These are phyloP conservation scores for Euclidia mi DNA, from an alignment of 2,888 invertebrate genomes.

Conservation along the genomic window DNA sequence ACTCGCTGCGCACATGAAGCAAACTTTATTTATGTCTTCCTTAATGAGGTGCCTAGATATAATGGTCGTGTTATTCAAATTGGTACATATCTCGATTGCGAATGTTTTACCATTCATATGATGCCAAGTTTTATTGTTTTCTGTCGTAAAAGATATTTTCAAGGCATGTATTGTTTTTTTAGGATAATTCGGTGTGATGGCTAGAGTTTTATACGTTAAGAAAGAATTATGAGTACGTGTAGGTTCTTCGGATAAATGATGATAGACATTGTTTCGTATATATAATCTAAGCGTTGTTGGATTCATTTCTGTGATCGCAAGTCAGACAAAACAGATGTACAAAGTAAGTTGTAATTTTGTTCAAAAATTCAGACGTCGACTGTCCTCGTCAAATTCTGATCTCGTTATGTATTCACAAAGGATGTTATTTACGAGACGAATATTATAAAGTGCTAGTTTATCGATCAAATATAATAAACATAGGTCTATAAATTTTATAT, in stretches of 20 bases:
- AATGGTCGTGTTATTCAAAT: conserved; percentile 61
- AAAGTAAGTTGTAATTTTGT: conserved; percentile 1
- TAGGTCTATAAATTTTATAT: not conserved
- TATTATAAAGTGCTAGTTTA: conserved; percentile 18
- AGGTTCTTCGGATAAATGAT: not conserved
- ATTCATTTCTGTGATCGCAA: not conserved
- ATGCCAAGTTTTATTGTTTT: conserved; percentile 53
- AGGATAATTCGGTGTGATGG: conserved; percentile 21
- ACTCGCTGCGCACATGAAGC: conserved; percentile 55
- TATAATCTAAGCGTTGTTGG: not conserved
- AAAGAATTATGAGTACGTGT: not conserved
- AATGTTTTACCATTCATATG: conserved; percentile 62
- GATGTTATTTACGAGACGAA: conserved; percentile 13
- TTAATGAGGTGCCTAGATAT: conserved; percentile 61
- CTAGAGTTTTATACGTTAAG: not conserved
- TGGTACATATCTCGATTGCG: conserved; percentile 58
- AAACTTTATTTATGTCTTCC: conserved; percentile 59
- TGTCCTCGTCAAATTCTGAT: conserved; percentile 1
- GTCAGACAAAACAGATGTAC: conserved; percentile 10
- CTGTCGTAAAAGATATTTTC: conserved; percentile 36
- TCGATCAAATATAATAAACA: conserved; percentile 20
- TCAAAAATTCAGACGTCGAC: conserved; percentile 22
- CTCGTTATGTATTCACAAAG: conserved; percentile 42
- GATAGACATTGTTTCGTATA: not conserved
- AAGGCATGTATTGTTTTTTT: conserved; percentile 32